These are phyloP conservation scores for Reinhardtius hippoglossoides DNA, from an alignment of 2,113 vertebrate species.

Conservation along the genomic window DNA sequence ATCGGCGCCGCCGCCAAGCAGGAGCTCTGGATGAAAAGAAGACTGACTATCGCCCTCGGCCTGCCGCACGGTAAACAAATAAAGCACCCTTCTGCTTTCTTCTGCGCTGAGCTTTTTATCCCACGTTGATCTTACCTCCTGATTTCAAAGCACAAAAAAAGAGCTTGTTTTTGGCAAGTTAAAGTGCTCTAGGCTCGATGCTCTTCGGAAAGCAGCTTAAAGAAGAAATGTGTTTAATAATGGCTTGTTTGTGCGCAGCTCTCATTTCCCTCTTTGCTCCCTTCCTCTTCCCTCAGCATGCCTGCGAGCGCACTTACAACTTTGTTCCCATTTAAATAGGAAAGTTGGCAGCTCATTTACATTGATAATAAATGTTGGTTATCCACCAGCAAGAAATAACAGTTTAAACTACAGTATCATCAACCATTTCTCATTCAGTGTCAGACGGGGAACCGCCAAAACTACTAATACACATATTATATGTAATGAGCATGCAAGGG, in stretches of 20 bases:
- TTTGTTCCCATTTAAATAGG: slow-evolving; percentile 69
- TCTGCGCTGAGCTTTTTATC: slow-evolving; percentile 77
- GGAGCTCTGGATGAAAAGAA: slow-evolving; percentile 78
- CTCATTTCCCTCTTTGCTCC: slow-evolving; percentile 64
- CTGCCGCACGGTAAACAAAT: slow-evolving; percentile 81
- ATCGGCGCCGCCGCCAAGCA: slow-evolving; percentile 72
- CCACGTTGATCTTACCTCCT: slow-evolving; percentile 69
- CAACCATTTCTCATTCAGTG: slow-evolving; percentile 13
- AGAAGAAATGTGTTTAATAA: slow-evolving; percentile 73
- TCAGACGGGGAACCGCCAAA: neutral
- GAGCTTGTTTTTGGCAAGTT: slow-evolving; percentile 72
- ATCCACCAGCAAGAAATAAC: slow-evolving; percentile 53
- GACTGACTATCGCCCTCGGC: slow-evolving; percentile 78
- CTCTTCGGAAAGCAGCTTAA: slow-evolving; percentile 73
- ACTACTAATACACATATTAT: neutral
- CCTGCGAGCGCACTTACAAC: slow-evolving; percentile 61
- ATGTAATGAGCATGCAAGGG: neutral
- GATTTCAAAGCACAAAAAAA: slow-evolving; percentile 73
- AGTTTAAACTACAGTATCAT: slow-evolving; percentile 21
- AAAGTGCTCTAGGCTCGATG: slow-evolving; percentile 72
- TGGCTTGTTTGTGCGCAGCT: slow-evolving; percentile 69
- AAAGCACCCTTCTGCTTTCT: slow-evolving; percentile 78
- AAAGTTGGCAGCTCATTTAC: slow-evolving; percentile 72
- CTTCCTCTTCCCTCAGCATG: slow-evolving; percentile 63
- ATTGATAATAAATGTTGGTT: slow-evolving; percentile 71